phyloP scores from a whole-genome alignment of 1,140 invertebrate species.

The Bilobella aurantiaca region DNA sequence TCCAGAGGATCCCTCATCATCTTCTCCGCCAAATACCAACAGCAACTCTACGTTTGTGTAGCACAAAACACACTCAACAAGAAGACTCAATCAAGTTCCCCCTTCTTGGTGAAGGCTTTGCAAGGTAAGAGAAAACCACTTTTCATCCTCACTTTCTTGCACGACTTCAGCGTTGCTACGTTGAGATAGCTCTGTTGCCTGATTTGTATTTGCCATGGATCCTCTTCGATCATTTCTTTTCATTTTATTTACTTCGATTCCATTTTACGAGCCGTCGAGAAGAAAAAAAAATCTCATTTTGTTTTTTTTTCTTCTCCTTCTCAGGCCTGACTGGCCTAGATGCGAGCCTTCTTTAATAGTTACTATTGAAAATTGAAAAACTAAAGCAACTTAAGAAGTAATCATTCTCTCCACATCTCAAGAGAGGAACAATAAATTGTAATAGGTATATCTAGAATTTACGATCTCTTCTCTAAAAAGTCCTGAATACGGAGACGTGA shows the following conservation, averaged over 20 bases:
- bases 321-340: no score
- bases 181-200: no score
- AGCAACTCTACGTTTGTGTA: constrained; percentile 26
- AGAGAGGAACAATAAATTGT: not conserved
- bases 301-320: not conserved
- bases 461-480: no score
- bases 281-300: not conserved
- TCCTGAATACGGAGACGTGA: no score
- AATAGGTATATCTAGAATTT: no score
- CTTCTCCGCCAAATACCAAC: constrained; percentile 16
- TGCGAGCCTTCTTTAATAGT: not conserved
- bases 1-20: constrained; percentile 16
- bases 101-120: constrained; percentile 17
- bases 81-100: constrained; percentile 20
- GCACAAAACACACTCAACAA: constrained; percentile 19
- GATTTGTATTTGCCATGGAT: no score
- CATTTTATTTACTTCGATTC: not conserved
- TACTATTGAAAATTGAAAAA: not conserved
- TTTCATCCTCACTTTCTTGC: not conserved
- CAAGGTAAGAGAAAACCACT: constrained; percentile 9
- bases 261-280: no score
- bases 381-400: not conserved
- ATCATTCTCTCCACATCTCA: not conserved
- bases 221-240: not conserved
- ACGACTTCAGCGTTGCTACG: no score